Conservation (phyloP, 2,888 invertebrate genomes). For the Pediacus dermestoides region DNA sequence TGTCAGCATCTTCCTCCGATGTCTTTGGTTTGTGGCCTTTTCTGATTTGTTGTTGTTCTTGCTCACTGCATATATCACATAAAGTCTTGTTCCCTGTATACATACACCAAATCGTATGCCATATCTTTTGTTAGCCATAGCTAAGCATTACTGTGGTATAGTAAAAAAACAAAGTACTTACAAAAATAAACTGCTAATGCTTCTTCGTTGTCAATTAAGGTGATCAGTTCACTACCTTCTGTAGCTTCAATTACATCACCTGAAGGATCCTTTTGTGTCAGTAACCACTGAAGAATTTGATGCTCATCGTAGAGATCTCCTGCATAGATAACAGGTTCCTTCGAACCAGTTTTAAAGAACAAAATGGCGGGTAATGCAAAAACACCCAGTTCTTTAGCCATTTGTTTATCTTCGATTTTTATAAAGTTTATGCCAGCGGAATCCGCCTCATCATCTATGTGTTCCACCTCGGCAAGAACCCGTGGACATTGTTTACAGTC, state of each 20-base stretch:
- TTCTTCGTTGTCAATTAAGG: conserved; percentile 73
- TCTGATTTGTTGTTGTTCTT: conserved; percentile 65
- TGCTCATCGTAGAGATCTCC: conserved; percentile 86
- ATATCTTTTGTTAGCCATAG: conserved; percentile 2
- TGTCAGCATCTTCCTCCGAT: conserved; percentile 46
- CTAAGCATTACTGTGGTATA: too few relatives aligned
- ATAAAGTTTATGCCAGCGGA: conserved; percentile 88
- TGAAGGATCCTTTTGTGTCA: conserved; percentile 88
- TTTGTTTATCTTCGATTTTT: conserved; percentile 82
- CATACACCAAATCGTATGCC: conserved; percentile 12
- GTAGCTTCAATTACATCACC: conserved; percentile 87
- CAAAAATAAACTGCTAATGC: conserved; percentile 90
- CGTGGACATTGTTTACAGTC: conserved; percentile 92
- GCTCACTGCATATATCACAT: conserved; percentile 80
- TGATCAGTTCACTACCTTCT: conserved; percentile 73
- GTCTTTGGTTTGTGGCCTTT: conserved; percentile 47
- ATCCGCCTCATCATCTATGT: conserved; percentile 92
- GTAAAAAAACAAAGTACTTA: conserved; percentile 57
- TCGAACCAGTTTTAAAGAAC: conserved; percentile 83
- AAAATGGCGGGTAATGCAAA: conserved; percentile 87
- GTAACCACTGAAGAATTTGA: conserved; percentile 83
- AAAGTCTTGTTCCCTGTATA: conserved; percentile 83
- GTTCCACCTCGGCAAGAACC: conserved; percentile 83
- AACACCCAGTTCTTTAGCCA: conserved; percentile 85
- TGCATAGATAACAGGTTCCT: conserved; percentile 88